Base-by-base conservation (phyloP, 2,113 vertebrate genomes). In the Tinamus guttatus region DNA sequence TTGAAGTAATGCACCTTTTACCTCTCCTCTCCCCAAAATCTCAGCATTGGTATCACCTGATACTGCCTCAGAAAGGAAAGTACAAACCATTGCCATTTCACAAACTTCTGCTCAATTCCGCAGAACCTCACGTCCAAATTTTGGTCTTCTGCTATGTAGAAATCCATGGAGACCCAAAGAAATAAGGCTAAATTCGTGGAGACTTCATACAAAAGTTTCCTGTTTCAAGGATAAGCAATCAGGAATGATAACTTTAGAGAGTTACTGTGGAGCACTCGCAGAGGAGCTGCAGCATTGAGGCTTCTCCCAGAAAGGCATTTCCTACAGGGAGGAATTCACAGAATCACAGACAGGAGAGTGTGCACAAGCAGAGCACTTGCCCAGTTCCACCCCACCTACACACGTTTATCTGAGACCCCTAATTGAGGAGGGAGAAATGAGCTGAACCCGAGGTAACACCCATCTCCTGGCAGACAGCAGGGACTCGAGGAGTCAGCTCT, bases 401-500 rank as follows among this genome's bases (percentile, higher is more conserved):
- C 7, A 6, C 25, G 15, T 63, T 69, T 81, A 81, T 65, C 38
- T 13, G 34, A 68, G 68, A 21, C 52, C 49, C 20, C 34, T 68
- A 70, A 65, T 58, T 0, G 1, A 88, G 54, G 63, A 69, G 30
- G 79, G 79, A 84, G 67, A 85, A 69, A n/a, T 8, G 54, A 88
- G 60, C 16, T 45, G 73, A 77, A 36, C 80, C 49, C 38, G 73
- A 81, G 40, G 68, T 11, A 86, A 86, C 58, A 13, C 77, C 80
- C 73, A 59, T 21, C 49, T 89, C 47, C 3, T 70, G 62, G 68
- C 59, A 82, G 70, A 20, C 6, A 25, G 90, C 59, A 69, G 54
- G 27, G 45, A 95, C 78, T 45, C 3, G 2, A 87, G 82, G 70
- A 94, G 93, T 75, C 90, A 87, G 43, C 68, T 86, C 86, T 78